Evolutionary conservation across 1,140 invertebrate species (phyloP).

Genomic region (Habropoda laboriosa): DNA sequence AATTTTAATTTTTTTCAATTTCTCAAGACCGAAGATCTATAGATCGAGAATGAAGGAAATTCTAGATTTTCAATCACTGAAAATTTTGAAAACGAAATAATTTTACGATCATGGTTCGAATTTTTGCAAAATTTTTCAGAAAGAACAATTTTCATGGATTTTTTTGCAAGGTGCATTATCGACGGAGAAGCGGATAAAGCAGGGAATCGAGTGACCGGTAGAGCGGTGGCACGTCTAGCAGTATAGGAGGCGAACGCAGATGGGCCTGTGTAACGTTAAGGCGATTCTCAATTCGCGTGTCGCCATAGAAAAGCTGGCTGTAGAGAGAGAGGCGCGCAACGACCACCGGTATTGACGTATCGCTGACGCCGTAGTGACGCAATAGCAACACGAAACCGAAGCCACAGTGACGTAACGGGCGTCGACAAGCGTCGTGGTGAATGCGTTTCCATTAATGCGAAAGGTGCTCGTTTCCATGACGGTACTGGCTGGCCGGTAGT

Average conservation of each 20-base stretch:
- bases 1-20: no score
- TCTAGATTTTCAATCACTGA: no score
- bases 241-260: constrained; percentile 33
- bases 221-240: constrained; percentile 4
- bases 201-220: constrained; percentile 47
- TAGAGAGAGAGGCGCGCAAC: no score
- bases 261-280: constrained; percentile 7
- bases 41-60: no score
- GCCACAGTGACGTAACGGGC: not conserved
- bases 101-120: no score
- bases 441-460: no score
- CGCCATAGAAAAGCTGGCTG: constrained; percentile 28
- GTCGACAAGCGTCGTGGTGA: no score
- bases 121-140: not conserved
- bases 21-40: no score
- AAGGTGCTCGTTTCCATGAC: no score
- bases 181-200: constrained; percentile 27
- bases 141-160: not conserved
- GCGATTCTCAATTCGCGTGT: constrained; percentile 1
- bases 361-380: constrained; percentile 26
- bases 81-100: no score
- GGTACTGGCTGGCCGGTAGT: no score
- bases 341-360: constrained; percentile 25
- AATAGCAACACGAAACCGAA: not conserved
- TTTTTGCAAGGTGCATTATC: constrained; percentile 6